Evolutionary conservation across 2,797 vertebrate genomes (phyloP), one percentile per base, ranked within the genome.

Genomic region (Thunnus albacares): DNA sequence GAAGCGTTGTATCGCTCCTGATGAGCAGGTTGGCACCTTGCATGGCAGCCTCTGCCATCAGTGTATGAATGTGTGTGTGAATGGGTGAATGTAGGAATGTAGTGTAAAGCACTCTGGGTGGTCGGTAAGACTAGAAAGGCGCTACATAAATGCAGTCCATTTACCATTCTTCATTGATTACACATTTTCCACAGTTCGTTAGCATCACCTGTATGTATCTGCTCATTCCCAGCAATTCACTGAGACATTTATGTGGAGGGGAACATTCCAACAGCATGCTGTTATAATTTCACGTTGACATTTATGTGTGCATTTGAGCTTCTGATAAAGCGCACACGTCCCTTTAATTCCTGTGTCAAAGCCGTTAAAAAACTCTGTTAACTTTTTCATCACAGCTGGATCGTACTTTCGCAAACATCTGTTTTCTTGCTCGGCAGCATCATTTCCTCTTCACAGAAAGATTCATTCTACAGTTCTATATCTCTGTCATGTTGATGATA

Each of bases 371-470:
- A 22, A 33, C 24, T 18, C 45, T 63, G 58, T 83, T 30, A 66
- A 30, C n/a, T 26, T 24, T 55, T 59, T 20, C 55, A 53, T 65
- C 60, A 51, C 74, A 81, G 53, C 63, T 73, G 14, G 75, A 66
- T 70, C 20, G 41, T 28, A 30, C 68, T 52, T 45, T n/a, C 26
- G 5, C 17, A 52, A 80, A 72, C 58, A 63, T 68, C 56, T 79
- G 56, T 79, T 60, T 62, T 73, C 53, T 53, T 17, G 71, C 71
- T 72, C 57, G 49, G 72, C 75, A 53, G 26, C 75, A 51, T 75
- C 71, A n/a, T 60, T 61, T 78, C 38, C 38, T 68, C 56, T 28
- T 60, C 74, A 79, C 70, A 47, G 56, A 47, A 20, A 51, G 56
- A 79, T 79, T 76, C 30, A 20, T 69, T 57, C 75, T 62, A 57